phyloP scores from a whole-genome alignment of 2,797 vertebrate genomes.

The Hydrophis major region DNA sequence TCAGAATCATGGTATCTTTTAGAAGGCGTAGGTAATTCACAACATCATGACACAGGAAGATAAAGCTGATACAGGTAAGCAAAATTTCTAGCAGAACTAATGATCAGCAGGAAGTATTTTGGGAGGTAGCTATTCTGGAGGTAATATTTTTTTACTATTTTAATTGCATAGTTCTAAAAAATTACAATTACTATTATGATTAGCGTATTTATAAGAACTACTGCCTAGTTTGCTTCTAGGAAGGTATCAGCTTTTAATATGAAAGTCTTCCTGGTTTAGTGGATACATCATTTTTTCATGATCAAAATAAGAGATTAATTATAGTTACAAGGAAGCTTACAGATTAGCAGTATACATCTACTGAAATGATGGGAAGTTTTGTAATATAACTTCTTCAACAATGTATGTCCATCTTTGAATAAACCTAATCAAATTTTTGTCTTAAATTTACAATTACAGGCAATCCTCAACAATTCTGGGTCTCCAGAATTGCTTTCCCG shows the following conservation, averaged over 20 bases:
- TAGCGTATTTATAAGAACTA: not conserved
- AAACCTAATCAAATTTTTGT: not conserved
- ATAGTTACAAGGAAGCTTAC: not conserved
- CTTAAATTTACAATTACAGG: not conserved
- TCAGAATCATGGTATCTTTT: not conserved
- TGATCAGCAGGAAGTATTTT: not conserved
- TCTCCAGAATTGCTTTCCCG: too few relatives aligned
- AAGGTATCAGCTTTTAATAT: not conserved
- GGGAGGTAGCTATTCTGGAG: not conserved
- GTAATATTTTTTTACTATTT: not conserved
- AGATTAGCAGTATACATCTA: too few relatives aligned
- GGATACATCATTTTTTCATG: not conserved
- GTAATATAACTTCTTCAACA: not conserved
- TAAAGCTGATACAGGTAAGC: not conserved
- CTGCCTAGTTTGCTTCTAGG: not conserved
- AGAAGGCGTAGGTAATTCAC: not conserved
- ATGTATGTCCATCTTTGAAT: not conserved
- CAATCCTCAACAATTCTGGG: too few relatives aligned
- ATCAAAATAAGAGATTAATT: not conserved
- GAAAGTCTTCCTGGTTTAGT: not conserved
- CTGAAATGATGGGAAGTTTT: not conserved
- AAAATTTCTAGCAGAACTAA: not conserved
- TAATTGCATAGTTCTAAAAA: not conserved
- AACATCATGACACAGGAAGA: not conserved
- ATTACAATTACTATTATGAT: not conserved